These are phyloP conservation scores for Drosophila kanapiae DNA, from an alignment of 1,140 invertebrate species.

Conservation along the genomic window DNA sequence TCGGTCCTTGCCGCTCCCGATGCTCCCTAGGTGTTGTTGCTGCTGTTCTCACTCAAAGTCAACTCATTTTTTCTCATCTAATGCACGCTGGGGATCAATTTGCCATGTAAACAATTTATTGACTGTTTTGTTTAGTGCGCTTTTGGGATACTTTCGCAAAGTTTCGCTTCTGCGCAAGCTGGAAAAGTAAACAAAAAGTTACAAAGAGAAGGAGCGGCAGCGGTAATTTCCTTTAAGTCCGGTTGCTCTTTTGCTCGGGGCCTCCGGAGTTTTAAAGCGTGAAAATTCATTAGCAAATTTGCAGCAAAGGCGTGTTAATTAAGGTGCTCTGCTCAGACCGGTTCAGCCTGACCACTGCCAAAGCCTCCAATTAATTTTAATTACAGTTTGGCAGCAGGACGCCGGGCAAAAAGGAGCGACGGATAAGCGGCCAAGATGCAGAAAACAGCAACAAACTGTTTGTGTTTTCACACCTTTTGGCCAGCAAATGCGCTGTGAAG, in stretches of 20 bases:
- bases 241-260: slow-evolving; percentile 27
- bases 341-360: slow-evolving; percentile 60
- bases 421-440: slow-evolving; percentile 60
- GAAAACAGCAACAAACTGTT: slow-evolving; percentile 67
- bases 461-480: slow-evolving; percentile 82
- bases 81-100: slow-evolving; percentile 83
- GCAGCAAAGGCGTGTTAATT: slow-evolving; percentile 60
- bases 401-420: slow-evolving; percentile 11
- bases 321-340: slow-evolving; percentile 39
- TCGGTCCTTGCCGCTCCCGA: background rate
- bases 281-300: slow-evolving; percentile 66
- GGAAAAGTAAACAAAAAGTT: slow-evolving; percentile 45
- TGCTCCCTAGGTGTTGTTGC: slow-evolving; percentile 28
- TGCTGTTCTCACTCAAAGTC: slow-evolving; percentile 69
- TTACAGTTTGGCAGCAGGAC: slow-evolving; percentile 63
- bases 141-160: slow-evolving; percentile 74
- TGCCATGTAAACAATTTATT: slow-evolving; percentile 84
- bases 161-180: slow-evolving; percentile 54
- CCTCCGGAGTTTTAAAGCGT: slow-evolving; percentile 56
- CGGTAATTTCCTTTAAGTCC: slow-evolving; percentile 24
- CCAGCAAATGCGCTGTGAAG: slow-evolving; percentile 71
- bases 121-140: slow-evolving; percentile 81
- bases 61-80: slow-evolving; percentile 84
- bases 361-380: slow-evolving; percentile 83
- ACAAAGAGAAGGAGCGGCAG: slow-evolving; percentile 1